Evolutionary conservation across 2,113 vertebrate genomes (phyloP).

Genomic region (Ancistrus triradiatus): DNA sequence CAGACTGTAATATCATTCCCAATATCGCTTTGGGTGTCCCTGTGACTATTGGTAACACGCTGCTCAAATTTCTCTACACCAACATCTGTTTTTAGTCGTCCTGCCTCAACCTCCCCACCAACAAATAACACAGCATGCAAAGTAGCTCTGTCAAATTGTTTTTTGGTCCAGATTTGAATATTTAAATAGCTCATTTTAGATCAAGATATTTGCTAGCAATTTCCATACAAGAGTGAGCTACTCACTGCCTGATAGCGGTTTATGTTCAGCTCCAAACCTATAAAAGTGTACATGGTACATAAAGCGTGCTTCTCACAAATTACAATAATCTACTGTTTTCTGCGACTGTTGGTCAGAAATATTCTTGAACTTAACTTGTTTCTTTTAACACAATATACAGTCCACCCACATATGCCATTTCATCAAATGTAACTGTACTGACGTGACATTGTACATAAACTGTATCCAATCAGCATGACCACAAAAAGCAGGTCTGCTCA

Average conservation of each 20-base stretch:
- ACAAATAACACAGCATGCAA: constrained; percentile 72
- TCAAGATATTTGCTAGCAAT: constrained; percentile 63
- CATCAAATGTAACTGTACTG: no score
- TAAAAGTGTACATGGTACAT: background rate
- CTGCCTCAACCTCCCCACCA: constrained; percentile 36
- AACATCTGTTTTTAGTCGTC: background rate
- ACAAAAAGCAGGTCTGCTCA: no score
- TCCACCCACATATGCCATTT: no score
- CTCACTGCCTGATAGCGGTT: constrained; percentile 37
- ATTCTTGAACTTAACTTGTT: no score
- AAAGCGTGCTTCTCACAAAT: no score
- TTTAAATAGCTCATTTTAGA: constrained; percentile 68
- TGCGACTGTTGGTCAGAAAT: no score
- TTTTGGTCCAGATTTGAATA: constrained; percentile 72
- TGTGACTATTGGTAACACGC: background rate
- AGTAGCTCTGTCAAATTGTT: constrained; percentile 63
- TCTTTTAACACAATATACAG: no score
- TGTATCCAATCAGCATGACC: no score
- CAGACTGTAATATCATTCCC: constrained; percentile 5
- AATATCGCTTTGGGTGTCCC: background rate
- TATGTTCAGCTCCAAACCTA: constrained; percentile 6
- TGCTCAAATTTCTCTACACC: background rate
- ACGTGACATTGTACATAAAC: no score
- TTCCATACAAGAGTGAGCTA: constrained; percentile 59
- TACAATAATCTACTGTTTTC: no score